Evolutionary conservation across 2,888 invertebrate genomes (phyloP).

Genomic region (Parapristionchus giblindavisi): DNA sequence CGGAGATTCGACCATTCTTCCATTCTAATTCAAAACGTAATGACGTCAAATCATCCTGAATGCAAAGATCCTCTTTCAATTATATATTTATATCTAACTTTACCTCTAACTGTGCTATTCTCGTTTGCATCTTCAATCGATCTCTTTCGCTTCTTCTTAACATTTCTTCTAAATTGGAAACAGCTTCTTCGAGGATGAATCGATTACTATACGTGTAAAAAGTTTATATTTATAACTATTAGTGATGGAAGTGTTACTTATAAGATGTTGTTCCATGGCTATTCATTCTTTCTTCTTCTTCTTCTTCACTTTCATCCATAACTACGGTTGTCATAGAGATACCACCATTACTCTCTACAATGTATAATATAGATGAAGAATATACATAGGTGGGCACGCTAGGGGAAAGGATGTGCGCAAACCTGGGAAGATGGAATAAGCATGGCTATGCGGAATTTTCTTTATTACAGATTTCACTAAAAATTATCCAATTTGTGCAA

Average conservation of each 20-base stretch:
- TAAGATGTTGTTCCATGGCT: neutral
- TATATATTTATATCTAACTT: neutral
- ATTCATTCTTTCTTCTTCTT: neutral
- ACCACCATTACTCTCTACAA: neutral
- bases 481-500: too few species aligned
- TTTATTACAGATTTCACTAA: too few species aligned
- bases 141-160: conserved; percentile 23
- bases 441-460: too few species aligned
- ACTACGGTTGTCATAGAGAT: neutral
- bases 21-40: conserved; percentile 60
- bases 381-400: too few species aligned
- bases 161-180: conserved; percentile 5
- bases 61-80: conserved; percentile 6
- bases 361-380: too few species aligned
- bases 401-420: too few species aligned
- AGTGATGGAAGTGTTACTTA: neutral
- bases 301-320: conserved; percentile 14
- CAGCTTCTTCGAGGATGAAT: conserved; percentile 31
- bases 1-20: conserved; percentile 59
- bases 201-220: neutral
- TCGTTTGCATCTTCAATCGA: neutral
- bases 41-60: conserved; percentile 53
- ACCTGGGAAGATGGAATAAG: too few species aligned
- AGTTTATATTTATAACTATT: neutral
- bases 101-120: conserved; percentile 25